Evolutionary conservation across 2,113 vertebrate species (phyloP).

Genomic region (Dasyurus viverrinus): DNA sequence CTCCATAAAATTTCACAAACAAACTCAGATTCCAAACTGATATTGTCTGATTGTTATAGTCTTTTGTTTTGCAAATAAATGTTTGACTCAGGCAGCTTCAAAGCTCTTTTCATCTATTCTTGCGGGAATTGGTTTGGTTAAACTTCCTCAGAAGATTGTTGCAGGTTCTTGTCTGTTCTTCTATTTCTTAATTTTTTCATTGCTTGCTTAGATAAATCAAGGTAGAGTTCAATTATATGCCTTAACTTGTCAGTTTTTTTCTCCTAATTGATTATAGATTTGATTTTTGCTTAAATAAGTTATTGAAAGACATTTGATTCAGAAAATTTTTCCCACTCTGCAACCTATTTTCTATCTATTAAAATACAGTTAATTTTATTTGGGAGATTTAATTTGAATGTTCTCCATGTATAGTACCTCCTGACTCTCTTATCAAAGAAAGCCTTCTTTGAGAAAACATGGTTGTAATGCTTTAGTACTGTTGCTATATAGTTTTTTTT

Average conservation of each 20-base stretch:
- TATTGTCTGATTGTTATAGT: neutral
- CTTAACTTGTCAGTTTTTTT: neutral
- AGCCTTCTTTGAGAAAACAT: neutral
- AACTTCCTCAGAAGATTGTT: neutral
- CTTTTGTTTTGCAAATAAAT: neutral
- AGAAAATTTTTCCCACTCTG: neutral
- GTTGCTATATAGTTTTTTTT: neutral
- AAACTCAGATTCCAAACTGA: neutral
- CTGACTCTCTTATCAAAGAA: neutral
- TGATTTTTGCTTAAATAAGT: neutral
- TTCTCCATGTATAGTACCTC: neutral
- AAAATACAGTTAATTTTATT: neutral
- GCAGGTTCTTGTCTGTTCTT: neutral
- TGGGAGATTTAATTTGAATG: neutral
- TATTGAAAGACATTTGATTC: neutral
- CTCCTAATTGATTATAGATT: neutral
- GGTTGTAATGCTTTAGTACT: neutral
- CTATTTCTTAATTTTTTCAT: neutral
- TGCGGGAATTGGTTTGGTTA: neutral
- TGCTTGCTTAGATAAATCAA: neutral
- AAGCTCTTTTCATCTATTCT: neutral
- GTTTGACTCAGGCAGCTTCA: neutral
- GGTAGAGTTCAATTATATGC: neutral
- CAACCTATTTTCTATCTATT: neutral
- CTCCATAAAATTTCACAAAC: neutral